Evolutionary conservation across 2,797 vertebrate species (phyloP).

Genomic region (Zalophus californianus): DNA sequence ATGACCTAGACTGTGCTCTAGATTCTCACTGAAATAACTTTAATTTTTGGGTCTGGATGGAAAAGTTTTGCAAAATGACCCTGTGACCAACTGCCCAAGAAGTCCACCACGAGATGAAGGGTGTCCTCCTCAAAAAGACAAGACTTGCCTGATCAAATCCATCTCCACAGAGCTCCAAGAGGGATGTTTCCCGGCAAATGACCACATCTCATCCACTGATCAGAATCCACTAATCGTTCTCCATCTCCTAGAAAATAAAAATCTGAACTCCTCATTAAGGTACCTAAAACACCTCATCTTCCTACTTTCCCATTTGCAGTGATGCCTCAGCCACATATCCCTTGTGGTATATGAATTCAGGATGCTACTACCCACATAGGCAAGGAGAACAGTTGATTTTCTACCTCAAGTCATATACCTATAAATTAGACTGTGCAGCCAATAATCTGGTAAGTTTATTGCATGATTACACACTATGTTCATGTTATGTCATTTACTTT

Average conservation of each 20-base stretch:
- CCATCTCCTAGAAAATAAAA: background rate
- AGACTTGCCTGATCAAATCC: background rate
- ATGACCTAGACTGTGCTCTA: conserved; percentile 3
- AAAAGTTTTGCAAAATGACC: conserved; percentile 50
- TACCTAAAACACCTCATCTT: background rate
- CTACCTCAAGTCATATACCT: background rate
- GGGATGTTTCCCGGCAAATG: background rate
- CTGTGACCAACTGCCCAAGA: background rate
- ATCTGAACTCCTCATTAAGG: background rate
- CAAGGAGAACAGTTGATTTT: background rate
- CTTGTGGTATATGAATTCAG: background rate
- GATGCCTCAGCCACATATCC: background rate
- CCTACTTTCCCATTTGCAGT: background rate
- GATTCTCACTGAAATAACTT: conserved; percentile 41
- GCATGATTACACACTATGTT: background rate
- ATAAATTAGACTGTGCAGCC: background rate
- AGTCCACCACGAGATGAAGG: background rate
- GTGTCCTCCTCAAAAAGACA: background rate
- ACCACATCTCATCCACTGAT: background rate
- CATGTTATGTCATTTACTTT: background rate
- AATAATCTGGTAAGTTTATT: background rate
- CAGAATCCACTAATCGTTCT: background rate
- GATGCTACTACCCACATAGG: background rate
- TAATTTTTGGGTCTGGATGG: background rate
- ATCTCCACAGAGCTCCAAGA: background rate